phyloP scores from a whole-genome alignment of 2,888 invertebrate genomes.

The Tetanocera ferruginea region DNA sequence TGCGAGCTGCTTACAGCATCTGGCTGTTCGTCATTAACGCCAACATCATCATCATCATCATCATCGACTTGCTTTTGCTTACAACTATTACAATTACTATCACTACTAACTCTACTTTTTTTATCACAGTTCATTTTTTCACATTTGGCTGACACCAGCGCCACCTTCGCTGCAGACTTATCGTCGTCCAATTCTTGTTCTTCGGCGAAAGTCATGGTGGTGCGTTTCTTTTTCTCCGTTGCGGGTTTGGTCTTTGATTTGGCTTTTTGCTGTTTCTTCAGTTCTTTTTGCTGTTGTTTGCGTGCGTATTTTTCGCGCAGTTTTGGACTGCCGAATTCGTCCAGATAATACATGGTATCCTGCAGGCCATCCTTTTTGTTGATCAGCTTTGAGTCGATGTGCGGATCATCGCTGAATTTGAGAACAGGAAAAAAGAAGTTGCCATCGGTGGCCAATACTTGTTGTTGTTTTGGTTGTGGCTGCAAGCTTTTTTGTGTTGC shows the following conservation, averaged over 20 bases:
- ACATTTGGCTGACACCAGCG: conserved; percentile 36
- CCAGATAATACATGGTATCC: conserved; percentile 69
- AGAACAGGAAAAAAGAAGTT: conserved; percentile 63
- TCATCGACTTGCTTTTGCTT: conserved; percentile 1
- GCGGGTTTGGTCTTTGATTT: conserved; percentile 54
- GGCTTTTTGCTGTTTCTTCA: conserved; percentile 53
- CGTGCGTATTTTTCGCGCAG: conserved; percentile 66
- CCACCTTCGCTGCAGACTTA: neutral
- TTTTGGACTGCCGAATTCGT: conserved; percentile 69
- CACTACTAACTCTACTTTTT: conserved; percentile 44
- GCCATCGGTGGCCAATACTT: conserved; percentile 61
- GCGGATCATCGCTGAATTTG: conserved; percentile 63
- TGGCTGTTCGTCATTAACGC: conserved; percentile 27
- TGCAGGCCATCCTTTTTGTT: conserved; percentile 69
- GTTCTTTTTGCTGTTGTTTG: conserved; percentile 63
- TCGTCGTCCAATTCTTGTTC: conserved; percentile 35
- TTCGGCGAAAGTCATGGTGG: conserved; percentile 50
- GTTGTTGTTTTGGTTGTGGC: conserved; percentile 19
- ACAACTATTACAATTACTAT: conserved; percentile 35
- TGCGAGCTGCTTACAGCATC: conserved; percentile 43
- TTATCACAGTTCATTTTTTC: conserved; percentile 50
- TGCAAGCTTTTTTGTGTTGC: neutral
- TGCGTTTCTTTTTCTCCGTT: conserved; percentile 58
- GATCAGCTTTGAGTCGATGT: conserved; percentile 66
- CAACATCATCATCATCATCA: neutral